Evolutionary conservation across 53 echinoderm and acorn worm species (phyloP), one percentile per base, ranked within the genome.

Genomic region (Glandiceps talaboti): DNA sequence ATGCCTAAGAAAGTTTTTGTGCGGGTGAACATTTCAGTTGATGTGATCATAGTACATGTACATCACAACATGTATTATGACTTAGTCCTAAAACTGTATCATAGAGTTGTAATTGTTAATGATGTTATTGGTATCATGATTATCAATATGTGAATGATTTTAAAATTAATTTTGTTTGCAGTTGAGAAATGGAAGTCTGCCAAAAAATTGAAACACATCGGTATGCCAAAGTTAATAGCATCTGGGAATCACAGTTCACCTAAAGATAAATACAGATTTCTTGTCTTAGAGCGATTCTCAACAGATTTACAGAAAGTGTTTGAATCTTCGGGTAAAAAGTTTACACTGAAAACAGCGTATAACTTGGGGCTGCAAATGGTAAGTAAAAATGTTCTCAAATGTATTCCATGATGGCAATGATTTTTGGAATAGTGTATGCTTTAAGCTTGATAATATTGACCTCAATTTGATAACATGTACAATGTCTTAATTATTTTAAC

Each of bases 231-330:
- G 83, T 84, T 88, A 32, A 82, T 85, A 14, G 91, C 87, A 20
- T 75, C 85, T 74, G 99, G 99, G 30, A 89, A 78, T 28, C 93
- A 99, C 73, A 73, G 77, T 1, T 33, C 82, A 29, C 82, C 79
- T 31, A 84, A 83, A 30, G 81, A 73, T 14, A 89, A 86, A 27
- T 91, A 91, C 75, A 85, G 99, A 10, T 99, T 99, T 77, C 30
- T 99, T 74, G 99, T 99, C 31, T 90, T 99, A 91, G 88, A 93
- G 64, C 33, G 90, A 75, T 91, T 99, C 81, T 92, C 92, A 0
- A 89, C 90, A 26, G 93, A 99, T 79, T 75, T 99, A 78, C 89
- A 89, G 87, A 91, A 99, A 84, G 89, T 86, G 32, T 91, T 87
- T 74, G 73, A 84, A 45, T 82, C 85, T 29, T 80, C 83, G 30